These are phyloP conservation scores for Apocheima hispidaria DNA, from an alignment of 2,888 invertebrate genomes.

Conservation along the genomic window DNA sequence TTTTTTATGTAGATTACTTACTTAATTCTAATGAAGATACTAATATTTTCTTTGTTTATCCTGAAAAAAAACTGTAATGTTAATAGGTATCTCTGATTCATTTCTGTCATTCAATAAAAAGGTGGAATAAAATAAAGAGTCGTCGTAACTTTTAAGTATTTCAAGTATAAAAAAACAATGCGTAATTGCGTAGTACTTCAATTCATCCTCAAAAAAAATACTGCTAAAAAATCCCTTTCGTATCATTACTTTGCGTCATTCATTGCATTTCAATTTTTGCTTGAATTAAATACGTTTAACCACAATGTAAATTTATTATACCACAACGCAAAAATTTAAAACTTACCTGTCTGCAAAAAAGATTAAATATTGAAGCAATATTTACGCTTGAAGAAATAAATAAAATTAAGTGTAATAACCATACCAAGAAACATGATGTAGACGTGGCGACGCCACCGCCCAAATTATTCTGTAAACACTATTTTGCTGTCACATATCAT, in stretches of 20 bases:
- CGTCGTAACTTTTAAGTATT: constrained; percentile 24
- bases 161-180: constrained; percentile 15
- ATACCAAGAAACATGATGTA: constrained; percentile 81
- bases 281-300: too few species aligned
- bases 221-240: constrained; percentile 6
- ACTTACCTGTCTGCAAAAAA: constrained; percentile 9
- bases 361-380: neutral
- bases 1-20: too few species aligned
- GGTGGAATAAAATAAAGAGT: constrained; percentile 3
- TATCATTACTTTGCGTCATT: neutral
- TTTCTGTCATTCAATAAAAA: constrained; percentile 6
- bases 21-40: too few species aligned
- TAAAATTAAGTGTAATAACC: constrained; percentile 47
- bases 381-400: constrained; percentile 1
- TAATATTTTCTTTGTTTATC: too few species aligned
- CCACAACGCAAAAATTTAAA: constrained; percentile 3
- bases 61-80: neutral
- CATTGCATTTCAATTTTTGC: neutral
- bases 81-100: neutral
- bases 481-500: constrained; percentile 74
- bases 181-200: constrained; percentile 16
- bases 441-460: constrained; percentile 67
- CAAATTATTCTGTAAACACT: constrained; percentile 76
- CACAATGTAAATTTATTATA: too few species aligned
- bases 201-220: constrained; percentile 6